These are phyloP conservation scores for Aradus depressus DNA, from an alignment of 2,888 invertebrate species.

Conservation along the genomic window DNA sequence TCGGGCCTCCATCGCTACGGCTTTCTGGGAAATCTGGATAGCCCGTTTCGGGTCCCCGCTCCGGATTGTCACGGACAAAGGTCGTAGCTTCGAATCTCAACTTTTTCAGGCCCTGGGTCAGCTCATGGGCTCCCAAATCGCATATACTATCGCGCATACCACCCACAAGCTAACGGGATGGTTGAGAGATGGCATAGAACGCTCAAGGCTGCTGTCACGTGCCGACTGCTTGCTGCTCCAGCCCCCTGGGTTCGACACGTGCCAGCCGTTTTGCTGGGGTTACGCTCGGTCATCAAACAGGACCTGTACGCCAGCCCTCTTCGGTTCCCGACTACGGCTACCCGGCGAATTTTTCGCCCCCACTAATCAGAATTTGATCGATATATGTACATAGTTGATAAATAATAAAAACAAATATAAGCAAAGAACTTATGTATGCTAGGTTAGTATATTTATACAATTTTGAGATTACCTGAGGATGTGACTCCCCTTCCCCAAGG, in stretches of 20 bases:
- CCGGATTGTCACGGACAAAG: slow-evolving; percentile 6
- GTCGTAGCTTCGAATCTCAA: slow-evolving; percentile 5
- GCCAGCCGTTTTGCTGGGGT: slow-evolving; percentile 10
- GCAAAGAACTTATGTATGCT: no score
- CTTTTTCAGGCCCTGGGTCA: slow-evolving; percentile 1
- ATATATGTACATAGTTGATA: no score
- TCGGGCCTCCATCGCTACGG: background rate
- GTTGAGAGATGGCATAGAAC: slow-evolving; percentile 10
- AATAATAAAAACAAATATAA: no score
- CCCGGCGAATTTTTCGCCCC: no score
- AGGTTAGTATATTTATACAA: no score
- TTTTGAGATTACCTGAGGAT: no score
- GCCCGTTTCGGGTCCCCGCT: background rate
- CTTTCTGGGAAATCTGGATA: background rate
- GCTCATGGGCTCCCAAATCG: slow-evolving; percentile 1
- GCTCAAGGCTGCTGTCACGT: background rate
- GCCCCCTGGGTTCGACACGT: background rate
- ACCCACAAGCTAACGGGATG: slow-evolving; percentile 9
- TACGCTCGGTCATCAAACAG: slow-evolving; percentile 3
- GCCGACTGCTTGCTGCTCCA: background rate
- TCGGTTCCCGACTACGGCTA: no score
- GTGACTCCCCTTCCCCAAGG: no score
- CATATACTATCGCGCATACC: slow-evolving; percentile 12
- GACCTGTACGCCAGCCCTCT: slow-evolving; percentile 1
- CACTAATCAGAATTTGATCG: no score